Evolutionary conservation across 2,888 invertebrate species (phyloP), one percentile per base, ranked within the genome.

Genomic region (Cephus sareptanus): DNA sequence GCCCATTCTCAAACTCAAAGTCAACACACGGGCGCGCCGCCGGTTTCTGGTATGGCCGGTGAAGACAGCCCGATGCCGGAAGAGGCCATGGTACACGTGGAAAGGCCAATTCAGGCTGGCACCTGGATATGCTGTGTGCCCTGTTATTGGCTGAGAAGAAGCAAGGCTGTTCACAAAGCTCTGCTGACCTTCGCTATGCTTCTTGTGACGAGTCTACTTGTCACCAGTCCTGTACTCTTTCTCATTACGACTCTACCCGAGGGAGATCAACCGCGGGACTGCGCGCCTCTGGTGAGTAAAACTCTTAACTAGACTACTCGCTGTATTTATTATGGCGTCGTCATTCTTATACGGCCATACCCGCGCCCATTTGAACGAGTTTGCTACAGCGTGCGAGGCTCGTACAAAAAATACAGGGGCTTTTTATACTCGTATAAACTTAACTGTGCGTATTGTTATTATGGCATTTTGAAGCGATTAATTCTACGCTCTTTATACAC

Each of bases 81-180:
- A 79, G 90, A 90, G 82, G 89, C 89, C 30, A 90, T 90, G 89
- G 87, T 90, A 30, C 89, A 88, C 31, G 83, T 89, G 73, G 90
- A 90, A 75, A 84, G 90, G 75, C 78, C 78, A 40, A 81, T 84
- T 15, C 83, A 82, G 75, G 86, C 85, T 34, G 91, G 94, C 74
- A 92, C 93, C 73, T 94, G 94, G 94, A 92, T 94, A 79, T 94
- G 94, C 82, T 94, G 94, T 85, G 92, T 93, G 68, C 94, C 94
- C 3, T 94, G 94, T 80, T 89, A 92, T 81, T 94, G 94, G 94
- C 87, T 94, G 23, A 90, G 93, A 23, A 92, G 93, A 34, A 94
- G 94, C 83, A 92, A 93, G 79, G 93, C 94, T 70, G 93, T 94
- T 73, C 94, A 94, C 89, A 93, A 94, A 90, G 93, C 94, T 80